Percentiles rank a stretch among this genome's conserved stretches.
phyloP scores from a whole-genome alignment of 2,888 invertebrate genomes.

The Nymphalis urticae region DNA sequence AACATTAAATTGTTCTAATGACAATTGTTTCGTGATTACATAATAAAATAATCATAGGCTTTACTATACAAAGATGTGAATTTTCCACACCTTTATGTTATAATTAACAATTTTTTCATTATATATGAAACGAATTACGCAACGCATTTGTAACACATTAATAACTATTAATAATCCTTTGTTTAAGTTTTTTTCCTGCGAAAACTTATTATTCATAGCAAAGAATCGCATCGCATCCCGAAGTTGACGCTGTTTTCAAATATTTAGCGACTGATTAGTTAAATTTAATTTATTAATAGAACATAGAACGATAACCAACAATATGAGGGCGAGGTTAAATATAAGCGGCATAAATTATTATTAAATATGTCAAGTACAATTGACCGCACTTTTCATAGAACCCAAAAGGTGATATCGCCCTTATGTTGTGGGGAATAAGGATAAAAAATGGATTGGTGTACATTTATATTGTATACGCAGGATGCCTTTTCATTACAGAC shows the following conservation, averaged over 20 bases:
- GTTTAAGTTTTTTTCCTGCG: neutral
- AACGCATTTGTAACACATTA: slow-evolving; percentile 8
- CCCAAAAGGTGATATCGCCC: slow-evolving; percentile 9
- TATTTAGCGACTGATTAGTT: neutral
- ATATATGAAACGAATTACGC: neutral
- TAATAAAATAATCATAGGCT: slow-evolving; percentile 7
- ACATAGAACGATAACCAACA: slow-evolving; percentile 1
- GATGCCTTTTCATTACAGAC: slow-evolving; percentile 36
- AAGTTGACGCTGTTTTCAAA: neutral
- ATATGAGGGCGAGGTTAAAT: slow-evolving; percentile 26
- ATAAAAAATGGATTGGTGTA: neutral
- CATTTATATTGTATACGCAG: slow-evolving; percentile 22
- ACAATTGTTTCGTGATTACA: neutral
- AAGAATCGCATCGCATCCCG: neutral
- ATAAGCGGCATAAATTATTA: slow-evolving; percentile 17
- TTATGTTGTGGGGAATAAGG: slow-evolving; percentile 15
- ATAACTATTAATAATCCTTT: slow-evolving; percentile 2
- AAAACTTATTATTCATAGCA: neutral
- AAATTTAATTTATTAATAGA: slow-evolving; percentile 6
- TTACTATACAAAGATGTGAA: slow-evolving; percentile 2
- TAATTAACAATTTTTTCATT: slow-evolving; percentile 2
- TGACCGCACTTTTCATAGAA: slow-evolving; percentile 6
- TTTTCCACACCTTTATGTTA: slow-evolving; percentile 15
- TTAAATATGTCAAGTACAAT: slow-evolving; percentile 25
- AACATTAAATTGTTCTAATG: slow-evolving; percentile 1